phyloP scores from a whole-genome alignment of 1,140 invertebrate species.

The Brachionus koreanus region DNA sequence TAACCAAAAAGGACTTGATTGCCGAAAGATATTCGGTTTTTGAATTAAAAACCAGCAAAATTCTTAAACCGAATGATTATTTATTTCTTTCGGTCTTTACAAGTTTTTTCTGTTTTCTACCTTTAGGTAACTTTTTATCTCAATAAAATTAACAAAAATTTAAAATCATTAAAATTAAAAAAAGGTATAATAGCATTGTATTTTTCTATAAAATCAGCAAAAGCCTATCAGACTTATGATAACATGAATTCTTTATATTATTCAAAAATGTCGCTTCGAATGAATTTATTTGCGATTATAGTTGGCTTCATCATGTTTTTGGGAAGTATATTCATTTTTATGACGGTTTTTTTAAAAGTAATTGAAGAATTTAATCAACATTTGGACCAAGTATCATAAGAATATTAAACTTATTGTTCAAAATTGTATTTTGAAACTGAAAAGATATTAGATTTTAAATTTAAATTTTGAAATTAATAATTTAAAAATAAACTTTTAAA shows the following conservation, averaged over 20 bases:
- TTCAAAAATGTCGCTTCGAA: neutral
- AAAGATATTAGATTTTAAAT: no score
- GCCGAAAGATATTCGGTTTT: neutral
- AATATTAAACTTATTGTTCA: no score
- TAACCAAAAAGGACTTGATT: neutral
- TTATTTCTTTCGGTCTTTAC: neutral
- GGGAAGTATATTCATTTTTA: neutral
- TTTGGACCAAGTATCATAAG: neutral
- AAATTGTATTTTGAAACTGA: no score
- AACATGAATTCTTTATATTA: neutral
- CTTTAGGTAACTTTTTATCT: neutral
- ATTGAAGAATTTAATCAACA: neutral
- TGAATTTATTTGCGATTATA: neutral
- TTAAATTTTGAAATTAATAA: no score
- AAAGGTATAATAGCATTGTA: neutral
- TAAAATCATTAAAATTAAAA: neutral
- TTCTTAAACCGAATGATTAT: neutral
- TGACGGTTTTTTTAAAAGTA: neutral
- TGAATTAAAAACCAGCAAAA: neutral
- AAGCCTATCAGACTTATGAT: neutral
- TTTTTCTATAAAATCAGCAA: neutral
- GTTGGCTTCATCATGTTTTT: neutral
- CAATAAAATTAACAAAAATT: neutral
- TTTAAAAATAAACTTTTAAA: no score
- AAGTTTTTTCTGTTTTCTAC: neutral